Evolutionary conservation across 2,797 vertebrate genomes (phyloP).

Genomic region (Dallia pectoralis): DNA sequence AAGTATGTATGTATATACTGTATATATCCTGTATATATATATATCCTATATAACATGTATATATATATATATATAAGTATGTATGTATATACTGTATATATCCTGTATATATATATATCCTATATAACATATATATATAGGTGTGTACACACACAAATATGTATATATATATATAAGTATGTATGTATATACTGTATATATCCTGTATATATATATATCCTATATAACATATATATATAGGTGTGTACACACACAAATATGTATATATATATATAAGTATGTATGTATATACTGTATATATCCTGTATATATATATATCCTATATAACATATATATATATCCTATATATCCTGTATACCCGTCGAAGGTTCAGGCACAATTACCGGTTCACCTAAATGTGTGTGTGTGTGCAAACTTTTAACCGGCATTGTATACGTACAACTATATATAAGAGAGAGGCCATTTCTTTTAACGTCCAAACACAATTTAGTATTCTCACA

Average conservation of each 20-base stretch:
- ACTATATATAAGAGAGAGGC: background rate
- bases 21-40: too few species aligned
- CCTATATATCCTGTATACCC: too few species aligned
- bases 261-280: constrained; percentile 1
- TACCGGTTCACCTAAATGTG: too few species aligned
- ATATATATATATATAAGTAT: background rate
- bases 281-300: background rate
- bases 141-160: too few species aligned
- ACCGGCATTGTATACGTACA: background rate
- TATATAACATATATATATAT: background rate
- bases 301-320: background rate
- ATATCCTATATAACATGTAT: too few species aligned
- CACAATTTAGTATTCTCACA: background rate
- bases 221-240: background rate
- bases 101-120: background rate
- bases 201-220: background rate
- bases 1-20: too few species aligned
- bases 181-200: too few species aligned
- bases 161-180: background rate
- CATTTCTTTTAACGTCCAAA: background rate
- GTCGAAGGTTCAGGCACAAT: too few species aligned
- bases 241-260: too few species aligned
- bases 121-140: background rate
- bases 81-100: too few species aligned
- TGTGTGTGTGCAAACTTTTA: too few species aligned